phyloP scores from a whole-genome alignment of 2,113 vertebrate species.

The Sinosuthora webbiana region DNA sequence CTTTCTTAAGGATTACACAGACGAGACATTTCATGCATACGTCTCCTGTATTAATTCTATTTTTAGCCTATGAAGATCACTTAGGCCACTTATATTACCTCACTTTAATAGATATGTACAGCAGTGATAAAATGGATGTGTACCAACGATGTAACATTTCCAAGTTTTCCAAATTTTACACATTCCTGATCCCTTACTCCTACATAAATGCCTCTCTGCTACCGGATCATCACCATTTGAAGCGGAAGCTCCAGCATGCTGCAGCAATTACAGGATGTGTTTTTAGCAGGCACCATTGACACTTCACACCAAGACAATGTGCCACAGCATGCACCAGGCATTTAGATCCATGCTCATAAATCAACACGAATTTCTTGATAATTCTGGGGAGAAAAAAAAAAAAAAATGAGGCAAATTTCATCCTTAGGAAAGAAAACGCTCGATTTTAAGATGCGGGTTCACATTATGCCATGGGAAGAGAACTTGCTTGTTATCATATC shows the following conservation, averaged over 20 bases:
- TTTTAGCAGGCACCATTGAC: not conserved
- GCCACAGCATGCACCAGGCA: not conserved
- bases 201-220: not conserved
- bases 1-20: not conserved
- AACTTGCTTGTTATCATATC: not conserved
- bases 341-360: not conserved
- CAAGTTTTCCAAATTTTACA: not conserved
- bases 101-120: fast-evolving
- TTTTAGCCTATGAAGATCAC: not conserved
- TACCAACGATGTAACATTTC: not conserved
- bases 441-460: not conserved
- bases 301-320: not conserved
- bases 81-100: not conserved
- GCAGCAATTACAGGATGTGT: not conserved
- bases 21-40: not conserved
- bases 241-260: not conserved
- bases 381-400: not conserved
- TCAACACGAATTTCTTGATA: not conserved
- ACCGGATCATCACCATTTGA: fast-evolving
- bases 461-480: not conserved
- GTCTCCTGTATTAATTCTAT: not conserved
- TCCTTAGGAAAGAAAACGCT: not conserved
- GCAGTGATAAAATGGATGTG: not conserved
- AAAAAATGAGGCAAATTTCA: not conserved
- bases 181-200: not conserved